A percentile compares a stretch with the other conserved stretches of the same genome.
Conservation (phyloP, 2,888 invertebrate genomes). For the Amblyjoppa proteus region DNA sequence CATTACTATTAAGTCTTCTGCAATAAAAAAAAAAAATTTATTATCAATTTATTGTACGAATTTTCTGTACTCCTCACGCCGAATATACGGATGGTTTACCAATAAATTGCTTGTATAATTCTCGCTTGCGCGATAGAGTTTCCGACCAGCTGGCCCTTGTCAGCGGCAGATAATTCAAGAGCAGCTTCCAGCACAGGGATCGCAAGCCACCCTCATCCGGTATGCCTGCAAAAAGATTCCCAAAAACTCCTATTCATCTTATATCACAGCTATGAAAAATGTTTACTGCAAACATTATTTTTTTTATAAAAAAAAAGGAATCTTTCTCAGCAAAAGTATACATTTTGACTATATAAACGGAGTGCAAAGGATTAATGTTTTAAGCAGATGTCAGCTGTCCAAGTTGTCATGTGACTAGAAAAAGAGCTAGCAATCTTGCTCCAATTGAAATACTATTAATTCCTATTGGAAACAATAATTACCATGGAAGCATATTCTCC, state of each 20-base stretch:
- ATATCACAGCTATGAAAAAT: slow-evolving; percentile 1
- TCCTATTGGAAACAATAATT: slow-evolving; percentile 74
- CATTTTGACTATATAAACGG: neutral
- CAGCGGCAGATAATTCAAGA: slow-evolving; percentile 94
- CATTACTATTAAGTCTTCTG: slow-evolving; percentile 95
- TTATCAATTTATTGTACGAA: neutral
- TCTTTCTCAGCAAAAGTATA: too few species aligned
- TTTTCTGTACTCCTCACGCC: neutral
- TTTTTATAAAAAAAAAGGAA: neutral
- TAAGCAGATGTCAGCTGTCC: neutral
- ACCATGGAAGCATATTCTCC: slow-evolving; percentile 93
- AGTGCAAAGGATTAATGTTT: neutral
- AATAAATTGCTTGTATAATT: slow-evolving; percentile 93
- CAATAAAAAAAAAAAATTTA: slow-evolving; percentile 72
- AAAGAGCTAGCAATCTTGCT: neutral
- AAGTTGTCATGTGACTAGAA: neutral
- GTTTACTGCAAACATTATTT: neutral
- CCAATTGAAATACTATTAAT: neutral
- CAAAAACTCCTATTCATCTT: neutral
- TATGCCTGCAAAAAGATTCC: slow-evolving; percentile 88
- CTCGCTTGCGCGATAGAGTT: slow-evolving; percentile 91
- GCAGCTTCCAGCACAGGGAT: slow-evolving; percentile 94
- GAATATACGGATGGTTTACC: slow-evolving; percentile 84
- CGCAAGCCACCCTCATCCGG: slow-evolving; percentile 95
- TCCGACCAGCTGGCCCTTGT: slow-evolving; percentile 89